Percentiles rank a stretch among this genome's conserved stretches.
phyloP scores from a whole-genome alignment of 2,113 vertebrate species.

The Eudyptes chrysolophus region DNA sequence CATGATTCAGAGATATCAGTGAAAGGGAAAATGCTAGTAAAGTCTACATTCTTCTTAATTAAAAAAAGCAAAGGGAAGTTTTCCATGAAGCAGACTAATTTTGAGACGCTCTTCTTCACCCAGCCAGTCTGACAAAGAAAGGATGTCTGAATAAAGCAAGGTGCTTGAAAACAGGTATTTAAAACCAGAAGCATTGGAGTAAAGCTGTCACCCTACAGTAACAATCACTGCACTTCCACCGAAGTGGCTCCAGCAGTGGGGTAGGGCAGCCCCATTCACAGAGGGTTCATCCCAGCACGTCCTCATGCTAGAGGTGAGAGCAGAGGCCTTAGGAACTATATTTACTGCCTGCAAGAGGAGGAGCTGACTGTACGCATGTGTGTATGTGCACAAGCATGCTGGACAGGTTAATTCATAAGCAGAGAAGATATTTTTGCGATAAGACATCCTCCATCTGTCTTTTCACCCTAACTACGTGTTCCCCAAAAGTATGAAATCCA shows the following conservation, averaged over 20 bases:
- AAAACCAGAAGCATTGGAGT: not conserved
- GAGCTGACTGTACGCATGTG: not conserved
- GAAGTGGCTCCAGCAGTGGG: not conserved
- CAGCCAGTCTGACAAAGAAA: not conserved
- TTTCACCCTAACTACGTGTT: not conserved
- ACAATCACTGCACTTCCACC: not conserved
- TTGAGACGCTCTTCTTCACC: fast-evolving
- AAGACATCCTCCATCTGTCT: not conserved
- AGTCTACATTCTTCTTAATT: not conserved
- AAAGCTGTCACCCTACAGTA: not conserved
- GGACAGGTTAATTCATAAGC: not conserved
- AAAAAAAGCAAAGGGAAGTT: not conserved
- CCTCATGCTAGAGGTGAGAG: not conserved
- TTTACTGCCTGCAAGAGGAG: not conserved
- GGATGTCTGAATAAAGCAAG: not conserved
- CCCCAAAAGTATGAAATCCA: not conserved
- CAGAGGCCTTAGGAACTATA: not conserved
- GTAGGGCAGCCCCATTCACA: not conserved
- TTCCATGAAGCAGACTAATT: not conserved
- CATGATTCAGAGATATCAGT: not conserved
- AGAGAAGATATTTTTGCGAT: not conserved
- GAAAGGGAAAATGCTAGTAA: not conserved
- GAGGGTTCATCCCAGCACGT: fast-evolving
- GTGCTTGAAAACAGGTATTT: not conserved
- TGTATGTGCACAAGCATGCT: not conserved